Evolutionary conservation across 2,797 vertebrate genomes (phyloP).

Genomic region (Enteromius mattozi): DNA sequence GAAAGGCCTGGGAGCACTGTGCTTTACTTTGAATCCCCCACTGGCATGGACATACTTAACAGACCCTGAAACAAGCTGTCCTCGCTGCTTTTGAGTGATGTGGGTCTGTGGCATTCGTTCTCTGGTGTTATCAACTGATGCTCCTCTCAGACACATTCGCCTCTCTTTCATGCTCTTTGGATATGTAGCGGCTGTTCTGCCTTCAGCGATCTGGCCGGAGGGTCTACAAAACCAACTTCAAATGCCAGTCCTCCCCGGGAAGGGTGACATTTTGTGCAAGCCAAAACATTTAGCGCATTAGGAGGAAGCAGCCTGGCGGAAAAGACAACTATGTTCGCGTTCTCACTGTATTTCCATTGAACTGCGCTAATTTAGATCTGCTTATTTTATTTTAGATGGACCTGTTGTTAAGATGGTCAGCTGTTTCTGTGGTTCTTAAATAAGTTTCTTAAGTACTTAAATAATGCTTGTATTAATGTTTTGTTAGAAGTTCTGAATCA

Average conservation of each 20-base stretch:
- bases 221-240: constrained; percentile 71
- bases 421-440: constrained; percentile 8
- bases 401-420: not conserved
- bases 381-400: constrained; percentile 73
- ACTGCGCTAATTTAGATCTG: constrained; percentile 74
- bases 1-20: constrained; percentile 59
- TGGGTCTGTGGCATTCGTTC: constrained; percentile 54
- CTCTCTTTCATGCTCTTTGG: constrained; percentile 61
- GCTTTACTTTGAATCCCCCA: constrained; percentile 62
- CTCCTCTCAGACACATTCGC: constrained; percentile 61
- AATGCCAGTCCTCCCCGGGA: constrained; percentile 81
- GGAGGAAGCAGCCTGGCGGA: constrained; percentile 73
- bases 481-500: not conserved
- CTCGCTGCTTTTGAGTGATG: constrained; percentile 63
- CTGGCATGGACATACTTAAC: constrained; percentile 61
- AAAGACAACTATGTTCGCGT: constrained; percentile 65
- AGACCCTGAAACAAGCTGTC: constrained; percentile 64
- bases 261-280: constrained; percentile 79
- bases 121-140: constrained; percentile 56
- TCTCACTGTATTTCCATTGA: constrained; percentile 67
- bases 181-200: constrained; percentile 62
- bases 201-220: constrained; percentile 64
- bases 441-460: not conserved
- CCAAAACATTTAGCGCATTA: constrained; percentile 72
- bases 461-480: not conserved